Evolutionary conservation across 2,888 invertebrate genomes (phyloP).

Genomic region (Pterostichus niger): DNA sequence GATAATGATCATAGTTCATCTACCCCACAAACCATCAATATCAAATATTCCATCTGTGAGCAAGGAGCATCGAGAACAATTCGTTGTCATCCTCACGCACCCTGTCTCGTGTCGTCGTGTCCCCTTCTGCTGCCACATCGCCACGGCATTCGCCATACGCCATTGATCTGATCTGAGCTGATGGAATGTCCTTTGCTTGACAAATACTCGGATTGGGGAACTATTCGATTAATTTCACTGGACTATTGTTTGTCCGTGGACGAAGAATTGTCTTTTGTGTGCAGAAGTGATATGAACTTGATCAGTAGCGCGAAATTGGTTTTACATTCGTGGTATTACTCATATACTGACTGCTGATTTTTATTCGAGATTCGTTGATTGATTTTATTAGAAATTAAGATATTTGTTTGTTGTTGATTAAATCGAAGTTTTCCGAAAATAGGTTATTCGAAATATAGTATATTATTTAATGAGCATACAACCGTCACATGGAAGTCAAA

Average conservation of each 20-base stretch:
- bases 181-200: slow-evolving; percentile 53
- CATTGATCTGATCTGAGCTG: slow-evolving; percentile 52
- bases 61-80: slow-evolving; percentile 23
- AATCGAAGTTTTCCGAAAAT: too few relatives aligned
- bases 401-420: too few relatives aligned
- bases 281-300: slow-evolving; percentile 39
- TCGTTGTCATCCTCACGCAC: slow-evolving; percentile 26
- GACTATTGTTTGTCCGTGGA: slow-evolving; percentile 52
- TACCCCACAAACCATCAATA: neutral
- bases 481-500: too few relatives aligned
- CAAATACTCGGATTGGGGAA: slow-evolving; percentile 51
- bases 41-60: slow-evolving; percentile 16
- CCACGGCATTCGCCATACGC: neutral
- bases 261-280: slow-evolving; percentile 52
- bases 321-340: slow-evolving; percentile 14
- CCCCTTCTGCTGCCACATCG: neutral
- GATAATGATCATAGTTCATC: neutral
- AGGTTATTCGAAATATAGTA: too few relatives aligned
- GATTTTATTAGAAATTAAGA: neutral
- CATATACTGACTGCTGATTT: neutral
- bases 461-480: too few relatives aligned
- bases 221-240: slow-evolving; percentile 56
- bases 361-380: neutral
- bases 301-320: slow-evolving; percentile 45
- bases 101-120: neutral